A percentile compares a stretch with the other conserved stretches of the same genome.
phyloP scores from a whole-genome alignment of 2,888 invertebrate species.

The Spodoptera littoralis region DNA sequence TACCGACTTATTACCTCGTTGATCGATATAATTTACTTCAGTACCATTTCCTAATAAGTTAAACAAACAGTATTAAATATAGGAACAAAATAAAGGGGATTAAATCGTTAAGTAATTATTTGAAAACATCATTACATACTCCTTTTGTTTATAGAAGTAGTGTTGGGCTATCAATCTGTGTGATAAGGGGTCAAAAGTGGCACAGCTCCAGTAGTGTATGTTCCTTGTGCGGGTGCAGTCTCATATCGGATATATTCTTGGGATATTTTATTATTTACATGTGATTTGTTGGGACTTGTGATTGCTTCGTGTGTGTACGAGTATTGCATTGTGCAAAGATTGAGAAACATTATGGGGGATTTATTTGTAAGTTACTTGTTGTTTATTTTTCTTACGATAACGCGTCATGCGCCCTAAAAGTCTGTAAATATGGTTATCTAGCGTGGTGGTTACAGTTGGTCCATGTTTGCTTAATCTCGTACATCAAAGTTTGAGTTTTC shows the following conservation, averaged over 20 bases:
- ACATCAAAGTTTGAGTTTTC: too few relatives aligned
- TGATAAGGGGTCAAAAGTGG: slow-evolving; percentile 58
- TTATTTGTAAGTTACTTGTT: slow-evolving; percentile 65
- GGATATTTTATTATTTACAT: slow-evolving; percentile 18
- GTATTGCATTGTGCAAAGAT: background rate
- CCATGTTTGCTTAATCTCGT: too few relatives aligned
- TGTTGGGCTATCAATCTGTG: slow-evolving; percentile 51
- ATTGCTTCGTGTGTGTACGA: background rate
- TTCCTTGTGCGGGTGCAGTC: slow-evolving; percentile 47
- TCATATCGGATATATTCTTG: slow-evolving; percentile 26
- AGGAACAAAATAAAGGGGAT: slow-evolving; percentile 3
- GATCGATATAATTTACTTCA: background rate
- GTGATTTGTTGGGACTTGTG: slow-evolving; percentile 33
- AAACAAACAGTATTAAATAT: slow-evolving; percentile 11
- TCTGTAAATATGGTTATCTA: too few relatives aligned
- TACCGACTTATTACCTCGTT: slow-evolving; percentile 2
- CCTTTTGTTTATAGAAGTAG: slow-evolving; percentile 31
- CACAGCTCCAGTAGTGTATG: slow-evolving; percentile 41
- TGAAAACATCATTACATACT: slow-evolving; percentile 57
- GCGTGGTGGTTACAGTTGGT: too few relatives aligned
- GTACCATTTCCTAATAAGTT: background rate
- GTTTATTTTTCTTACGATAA: background rate
- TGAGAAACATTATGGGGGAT: slow-evolving; percentile 64
- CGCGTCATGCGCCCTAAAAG: too few relatives aligned
- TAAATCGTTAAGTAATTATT: slow-evolving; percentile 47